Conservation (phyloP, 2,113 vertebrate species). For the Chloroceryle aenea region DNA sequence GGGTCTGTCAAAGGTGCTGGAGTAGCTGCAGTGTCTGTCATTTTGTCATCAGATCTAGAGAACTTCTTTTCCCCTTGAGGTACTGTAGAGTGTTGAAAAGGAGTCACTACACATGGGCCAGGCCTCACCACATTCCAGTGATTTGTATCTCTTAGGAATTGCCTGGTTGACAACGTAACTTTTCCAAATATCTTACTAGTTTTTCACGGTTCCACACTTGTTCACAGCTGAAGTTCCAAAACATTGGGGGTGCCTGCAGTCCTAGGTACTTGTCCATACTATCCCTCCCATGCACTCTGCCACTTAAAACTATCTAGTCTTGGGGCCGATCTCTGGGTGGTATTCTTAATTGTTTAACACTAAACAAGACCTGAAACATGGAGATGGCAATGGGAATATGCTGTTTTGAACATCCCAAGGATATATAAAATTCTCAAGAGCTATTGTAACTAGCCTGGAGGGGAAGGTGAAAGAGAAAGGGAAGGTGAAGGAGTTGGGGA, state of each 20-base stretch:
- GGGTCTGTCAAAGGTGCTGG: too few species aligned
- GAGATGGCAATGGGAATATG: not conserved
- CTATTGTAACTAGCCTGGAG: not conserved
- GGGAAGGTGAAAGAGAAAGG: not conserved
- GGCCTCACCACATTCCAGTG: not conserved
- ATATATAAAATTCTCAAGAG: not conserved
- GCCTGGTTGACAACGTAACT: too few species aligned
- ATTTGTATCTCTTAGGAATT: not conserved
- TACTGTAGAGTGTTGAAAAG: not conserved
- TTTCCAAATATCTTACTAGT: not conserved
- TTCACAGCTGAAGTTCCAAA: not conserved
- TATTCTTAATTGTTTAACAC: not conserved
- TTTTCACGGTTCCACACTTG: not conserved
- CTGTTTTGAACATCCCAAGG: not conserved
- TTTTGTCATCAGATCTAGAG: too few species aligned
- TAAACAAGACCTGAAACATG: not conserved
- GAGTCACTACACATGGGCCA: not conserved
- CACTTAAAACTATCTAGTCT: not conserved
- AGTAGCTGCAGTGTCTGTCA: not conserved
- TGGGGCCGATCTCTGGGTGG: not conserved
- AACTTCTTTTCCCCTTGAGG: not conserved
- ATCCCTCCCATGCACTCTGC: not conserved
- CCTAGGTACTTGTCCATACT: not conserved
- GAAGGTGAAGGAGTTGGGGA: not conserved
- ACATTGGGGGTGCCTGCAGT: not conserved